Evolutionary conservation across 1,140 invertebrate genomes (phyloP).

Genomic region (Atta cephalotes): DNA sequence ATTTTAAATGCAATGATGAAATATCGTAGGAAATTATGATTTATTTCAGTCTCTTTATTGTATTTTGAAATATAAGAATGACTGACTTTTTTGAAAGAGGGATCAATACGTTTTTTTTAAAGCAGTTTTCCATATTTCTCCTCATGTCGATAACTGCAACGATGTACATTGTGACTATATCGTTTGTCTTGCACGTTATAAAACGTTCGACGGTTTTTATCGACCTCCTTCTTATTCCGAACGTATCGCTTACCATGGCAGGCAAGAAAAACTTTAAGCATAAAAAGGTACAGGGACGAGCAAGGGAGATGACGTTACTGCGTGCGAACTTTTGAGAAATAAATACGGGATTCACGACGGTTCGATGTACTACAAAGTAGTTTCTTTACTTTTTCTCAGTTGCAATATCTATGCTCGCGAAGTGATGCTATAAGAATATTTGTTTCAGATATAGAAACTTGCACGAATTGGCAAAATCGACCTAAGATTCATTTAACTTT

Average conservation of each 20-base stretch:
- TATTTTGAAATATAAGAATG: slow-evolving; percentile 14
- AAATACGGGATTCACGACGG: slow-evolving; percentile 54
- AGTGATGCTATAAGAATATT: slow-evolving; percentile 1
- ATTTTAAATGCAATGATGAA: neutral
- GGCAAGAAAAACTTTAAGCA: slow-evolving; percentile 47
- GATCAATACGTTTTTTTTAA: slow-evolving; percentile 23
- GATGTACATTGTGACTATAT: slow-evolving; percentile 24
- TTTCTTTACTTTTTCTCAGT: slow-evolving; percentile 37
- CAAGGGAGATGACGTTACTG: slow-evolving; percentile 26
- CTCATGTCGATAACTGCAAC: slow-evolving; percentile 47
- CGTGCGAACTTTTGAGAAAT: slow-evolving; percentile 49
- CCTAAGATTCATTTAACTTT: neutral
- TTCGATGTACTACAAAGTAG: slow-evolving; percentile 38
- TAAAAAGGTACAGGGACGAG: slow-evolving; percentile 19
- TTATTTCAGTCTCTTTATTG: neutral
- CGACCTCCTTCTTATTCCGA: slow-evolving; percentile 40
- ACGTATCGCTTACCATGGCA: slow-evolving; percentile 40
- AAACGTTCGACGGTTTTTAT: slow-evolving; percentile 56
- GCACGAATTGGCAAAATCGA: neutral
- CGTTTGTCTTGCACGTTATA: slow-evolving; percentile 57
- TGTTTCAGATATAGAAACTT: neutral
- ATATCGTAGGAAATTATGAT: neutral
- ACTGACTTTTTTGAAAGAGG: neutral
- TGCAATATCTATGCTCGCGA: neutral
- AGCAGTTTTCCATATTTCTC: slow-evolving; percentile 46